Base-by-base conservation (phyloP, 1,140 invertebrate genomes). In the Panonychus citri region DNA sequence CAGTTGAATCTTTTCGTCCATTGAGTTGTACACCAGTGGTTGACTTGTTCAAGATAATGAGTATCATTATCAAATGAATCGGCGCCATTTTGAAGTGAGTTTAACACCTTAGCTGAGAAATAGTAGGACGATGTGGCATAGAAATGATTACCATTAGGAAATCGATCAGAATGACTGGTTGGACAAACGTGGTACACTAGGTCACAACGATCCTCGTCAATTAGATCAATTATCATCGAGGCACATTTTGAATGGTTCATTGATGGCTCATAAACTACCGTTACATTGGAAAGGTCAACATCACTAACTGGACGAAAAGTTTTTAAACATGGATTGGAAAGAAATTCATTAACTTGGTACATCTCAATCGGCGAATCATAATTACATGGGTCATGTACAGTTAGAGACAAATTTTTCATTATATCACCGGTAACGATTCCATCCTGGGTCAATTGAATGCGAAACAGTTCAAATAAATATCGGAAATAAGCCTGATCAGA, bases 401-500 rank as follows among this genome's bases (percentile, higher is more conserved):
- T 34, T 0, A 34, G 12, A 34, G 30, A 34, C 12, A 12, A 34
- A 34, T 34, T 34, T 5, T 34, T 12, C 5, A 12, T 12, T 34
- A 12, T 0, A 34, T 34, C 30, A 5, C 12, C n/a, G n/a, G n/a
- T 34, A 7, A 10, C 21, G n/a, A 46, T 46, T 7, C 2, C 21
- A 7, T 13, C 2, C 8, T 46, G 13, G 21, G 2, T 7, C 13
- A 24, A 24, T n/a, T n/a, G 21, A 3, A 2, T 8, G 19, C n/a
- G 43, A 2, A 46, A 15, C 43, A 46, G n/a, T 21, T n/a, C n/a
- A 19, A 46, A 19, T 1, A 46, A n/a, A 46, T 46, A 46, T 46
- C 43, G 15, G 8, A 10, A 10, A 46, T 46, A 24, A 2, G 15
- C 43, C 61, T 76, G 69, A 46, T 67, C 66, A 12, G 69, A 62